Evolutionary conservation across 2,113 vertebrate genomes (phyloP).

Genomic region (Bombycilla garrulus): DNA sequence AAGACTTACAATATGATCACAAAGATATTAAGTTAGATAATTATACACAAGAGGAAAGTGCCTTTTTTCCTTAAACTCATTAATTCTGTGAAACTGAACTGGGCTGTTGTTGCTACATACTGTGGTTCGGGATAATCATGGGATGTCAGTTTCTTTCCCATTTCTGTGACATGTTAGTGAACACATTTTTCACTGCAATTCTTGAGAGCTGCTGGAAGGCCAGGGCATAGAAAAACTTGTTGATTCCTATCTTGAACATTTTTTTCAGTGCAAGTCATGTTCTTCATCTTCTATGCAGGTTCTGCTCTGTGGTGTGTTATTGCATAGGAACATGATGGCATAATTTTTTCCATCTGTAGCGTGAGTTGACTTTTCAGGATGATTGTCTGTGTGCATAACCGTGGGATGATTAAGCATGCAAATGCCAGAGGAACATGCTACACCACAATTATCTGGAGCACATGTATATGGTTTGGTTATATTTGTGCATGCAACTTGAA

Average conservation of each 20-base stretch:
- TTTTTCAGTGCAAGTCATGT: background rate
- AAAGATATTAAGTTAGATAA: background rate
- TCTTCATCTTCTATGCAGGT: background rate
- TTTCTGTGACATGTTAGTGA: background rate
- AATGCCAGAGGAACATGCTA: background rate
- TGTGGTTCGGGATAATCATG: background rate
- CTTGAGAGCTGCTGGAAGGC: background rate
- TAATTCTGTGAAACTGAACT: background rate
- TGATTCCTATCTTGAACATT: background rate
- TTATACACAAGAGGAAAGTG: background rate
- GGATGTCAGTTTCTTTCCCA: background rate
- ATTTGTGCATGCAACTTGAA: background rate
- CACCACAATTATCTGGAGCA: background rate
- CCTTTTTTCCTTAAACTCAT: background rate
- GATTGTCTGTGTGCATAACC: background rate
- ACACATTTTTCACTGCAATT: background rate
- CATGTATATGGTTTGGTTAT: background rate
- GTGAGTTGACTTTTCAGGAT: background rate
- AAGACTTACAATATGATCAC: background rate
- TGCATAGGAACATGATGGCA: background rate
- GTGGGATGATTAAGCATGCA: background rate
- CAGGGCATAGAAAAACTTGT: background rate
- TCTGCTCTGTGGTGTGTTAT: background rate
- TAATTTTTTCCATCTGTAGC: background rate
- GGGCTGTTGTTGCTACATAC: background rate